These are phyloP conservation scores for Thymelicus acteon DNA, from an alignment of 2,888 invertebrate genomes.

Conservation along the genomic window DNA sequence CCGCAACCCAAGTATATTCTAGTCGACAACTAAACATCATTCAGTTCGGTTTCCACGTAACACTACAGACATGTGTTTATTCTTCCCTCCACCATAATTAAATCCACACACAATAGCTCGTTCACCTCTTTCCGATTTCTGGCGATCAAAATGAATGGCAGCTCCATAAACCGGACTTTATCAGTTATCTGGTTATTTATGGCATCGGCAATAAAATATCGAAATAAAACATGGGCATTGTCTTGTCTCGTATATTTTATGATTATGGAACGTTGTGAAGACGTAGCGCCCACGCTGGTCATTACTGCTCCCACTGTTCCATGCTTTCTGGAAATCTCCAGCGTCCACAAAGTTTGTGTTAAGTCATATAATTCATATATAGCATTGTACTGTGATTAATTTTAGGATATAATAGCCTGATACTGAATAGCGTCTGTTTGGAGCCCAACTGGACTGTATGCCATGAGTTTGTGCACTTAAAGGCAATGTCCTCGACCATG, in stretches of 20 bases:
- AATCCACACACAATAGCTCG: not conserved
- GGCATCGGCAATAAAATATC: constrained; percentile 30
- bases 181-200: constrained; percentile 31
- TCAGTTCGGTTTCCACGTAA: no score
- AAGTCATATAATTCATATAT: not conserved
- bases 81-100: not conserved
- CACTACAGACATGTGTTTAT: no score
- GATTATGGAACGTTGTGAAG: constrained; percentile 27
- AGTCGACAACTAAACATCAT: no score
- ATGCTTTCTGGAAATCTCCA: constrained; percentile 2
- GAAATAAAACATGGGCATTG: constrained; percentile 35
- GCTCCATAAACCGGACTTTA: constrained; percentile 28
- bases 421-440: no score
- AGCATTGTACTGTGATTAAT: not conserved
- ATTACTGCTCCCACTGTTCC: not conserved
- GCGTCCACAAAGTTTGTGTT: not conserved
- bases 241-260: constrained; percentile 36
- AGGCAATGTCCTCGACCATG: no score
- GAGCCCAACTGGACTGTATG: no score
- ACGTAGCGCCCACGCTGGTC: constrained; percentile 26
- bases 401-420: no score
- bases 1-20: no score
- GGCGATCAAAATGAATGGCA: constrained; percentile 9
- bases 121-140: not conserved
- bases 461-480: no score